Evolutionary conservation across 1,140 invertebrate species (phyloP).

Genomic region (Drosophila pseudoananassae): DNA sequence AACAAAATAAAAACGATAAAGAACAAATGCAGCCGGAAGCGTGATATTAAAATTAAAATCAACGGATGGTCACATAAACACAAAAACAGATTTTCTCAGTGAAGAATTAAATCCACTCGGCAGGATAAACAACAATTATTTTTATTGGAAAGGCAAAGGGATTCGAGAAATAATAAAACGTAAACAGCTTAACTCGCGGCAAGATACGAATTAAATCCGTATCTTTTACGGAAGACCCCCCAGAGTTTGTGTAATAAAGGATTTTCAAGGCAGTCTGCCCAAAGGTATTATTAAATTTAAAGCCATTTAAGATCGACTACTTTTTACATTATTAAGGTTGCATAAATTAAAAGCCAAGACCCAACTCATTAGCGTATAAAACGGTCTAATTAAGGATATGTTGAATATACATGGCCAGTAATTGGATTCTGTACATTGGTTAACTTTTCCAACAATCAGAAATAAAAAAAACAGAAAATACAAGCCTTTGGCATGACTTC

Average conservation of each 20-base stretch:
- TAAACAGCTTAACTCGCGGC: slow-evolving; percentile 12
- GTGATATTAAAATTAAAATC: slow-evolving; percentile 37
- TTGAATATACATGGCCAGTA: slow-evolving; percentile 22
- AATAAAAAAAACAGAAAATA: not conserved
- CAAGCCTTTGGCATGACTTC: slow-evolving; percentile 41
- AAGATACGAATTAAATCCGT: slow-evolving; percentile 18
- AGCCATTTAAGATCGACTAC: not conserved
- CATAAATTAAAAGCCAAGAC: not conserved
- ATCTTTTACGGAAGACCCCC: not conserved
- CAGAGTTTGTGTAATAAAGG: slow-evolving; percentile 10
- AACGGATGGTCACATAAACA: slow-evolving; percentile 17
- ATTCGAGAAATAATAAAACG: slow-evolving; percentile 23
- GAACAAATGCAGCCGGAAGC: slow-evolving; percentile 48
- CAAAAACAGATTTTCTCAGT: slow-evolving; percentile 9
- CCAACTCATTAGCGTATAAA: slow-evolving; percentile 29
- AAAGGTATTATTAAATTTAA: not conserved
- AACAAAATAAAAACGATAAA: slow-evolving; percentile 46
- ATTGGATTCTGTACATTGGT: slow-evolving; percentile 36
- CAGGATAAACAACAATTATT: slow-evolving; percentile 17
- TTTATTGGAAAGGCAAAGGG: slow-evolving; percentile 15
- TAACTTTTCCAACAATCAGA: slow-evolving; percentile 34
- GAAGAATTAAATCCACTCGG: not conserved
- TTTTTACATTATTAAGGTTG: not conserved
- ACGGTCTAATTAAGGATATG: slow-evolving; percentile 29
- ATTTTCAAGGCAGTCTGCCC: not conserved